Conservation (phyloP, 2,888 invertebrate genomes). For the Drosophila quinaria region DNA sequence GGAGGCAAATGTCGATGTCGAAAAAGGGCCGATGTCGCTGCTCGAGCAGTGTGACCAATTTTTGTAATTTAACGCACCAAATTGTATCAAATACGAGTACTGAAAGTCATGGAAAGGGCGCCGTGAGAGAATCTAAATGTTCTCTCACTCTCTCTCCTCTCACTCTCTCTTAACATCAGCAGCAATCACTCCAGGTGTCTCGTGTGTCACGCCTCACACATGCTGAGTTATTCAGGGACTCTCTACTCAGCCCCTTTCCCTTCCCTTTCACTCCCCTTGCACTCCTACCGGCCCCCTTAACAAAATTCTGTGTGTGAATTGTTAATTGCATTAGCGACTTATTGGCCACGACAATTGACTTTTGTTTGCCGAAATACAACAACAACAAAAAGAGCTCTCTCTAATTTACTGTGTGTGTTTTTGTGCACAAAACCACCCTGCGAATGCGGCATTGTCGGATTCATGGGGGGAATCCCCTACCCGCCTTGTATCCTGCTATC, state of each 20-base stretch:
- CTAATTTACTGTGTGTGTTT: slow-evolving; percentile 58
- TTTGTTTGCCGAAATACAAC: slow-evolving; percentile 56
- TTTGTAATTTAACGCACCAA: slow-evolving; percentile 86
- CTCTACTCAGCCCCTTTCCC: slow-evolving; percentile 14
- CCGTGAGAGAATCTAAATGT: slow-evolving; percentile 5
- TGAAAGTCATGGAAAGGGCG: slow-evolving; percentile 10
- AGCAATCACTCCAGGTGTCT: slow-evolving; percentile 85
- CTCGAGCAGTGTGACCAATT: slow-evolving; percentile 76
- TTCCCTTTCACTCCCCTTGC: background rate
- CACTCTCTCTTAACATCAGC: slow-evolving; percentile 43
- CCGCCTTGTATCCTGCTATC: slow-evolving; percentile 17
- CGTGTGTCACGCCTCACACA: slow-evolving; percentile 83
- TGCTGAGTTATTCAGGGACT: slow-evolving; percentile 74
- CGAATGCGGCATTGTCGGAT: slow-evolving; percentile 4
- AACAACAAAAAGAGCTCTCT: slow-evolving; percentile 33
- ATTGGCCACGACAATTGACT: slow-evolving; percentile 75
- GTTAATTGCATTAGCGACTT: slow-evolving; percentile 80
- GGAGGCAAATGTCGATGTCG: slow-evolving; percentile 45
- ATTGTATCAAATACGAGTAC: slow-evolving; percentile 79
- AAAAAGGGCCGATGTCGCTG: slow-evolving; percentile 1
- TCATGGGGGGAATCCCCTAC: slow-evolving; percentile 12
- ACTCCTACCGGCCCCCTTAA: slow-evolving; percentile 4
- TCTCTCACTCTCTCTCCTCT: background rate
- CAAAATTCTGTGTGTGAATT: slow-evolving; percentile 59
- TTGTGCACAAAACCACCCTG: slow-evolving; percentile 48